These are phyloP conservation scores for Symphodus melops DNA, from an alignment of 2,113 vertebrate genomes.

Conservation along the genomic window DNA sequence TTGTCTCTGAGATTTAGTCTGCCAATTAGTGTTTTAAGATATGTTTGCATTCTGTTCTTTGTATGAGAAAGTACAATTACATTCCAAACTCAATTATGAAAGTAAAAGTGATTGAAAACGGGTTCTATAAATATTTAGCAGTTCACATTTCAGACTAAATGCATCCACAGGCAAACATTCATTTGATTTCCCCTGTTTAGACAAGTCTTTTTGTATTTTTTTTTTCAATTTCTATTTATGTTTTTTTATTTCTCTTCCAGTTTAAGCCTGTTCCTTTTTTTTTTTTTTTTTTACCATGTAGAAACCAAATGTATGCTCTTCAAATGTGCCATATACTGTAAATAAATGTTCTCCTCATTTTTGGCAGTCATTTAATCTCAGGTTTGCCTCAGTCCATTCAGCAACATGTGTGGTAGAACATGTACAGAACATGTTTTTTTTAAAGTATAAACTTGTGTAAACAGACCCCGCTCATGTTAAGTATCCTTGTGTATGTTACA, in stretches of 20 bases:
- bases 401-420: not conserved
- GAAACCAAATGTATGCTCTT: not conserved
- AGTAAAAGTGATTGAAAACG: not conserved
- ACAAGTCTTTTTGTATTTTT: not conserved
- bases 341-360: constrained; percentile 2
- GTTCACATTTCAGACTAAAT: too few species aligned
- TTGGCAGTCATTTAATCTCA: not conserved
- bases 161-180: not conserved
- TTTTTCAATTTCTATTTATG: not conserved
- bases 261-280: not conserved
- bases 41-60: not conserved
- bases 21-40: not conserved
- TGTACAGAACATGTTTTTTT: not conserved
- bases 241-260: not conserved
- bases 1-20: too few species aligned
- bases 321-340: not conserved
- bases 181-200: not conserved
- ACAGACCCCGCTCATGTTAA: not conserved
- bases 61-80: constrained; percentile 3
- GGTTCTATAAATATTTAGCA: too few species aligned
- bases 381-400: too few species aligned
- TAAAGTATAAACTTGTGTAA: not conserved
- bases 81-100: constrained; percentile 10
- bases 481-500: not conserved
- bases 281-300: not conserved